Percentiles rank a stretch among this genome's conserved stretches.
These are phyloP conservation scores for Myotis myotis DNA, from an alignment of 2,797 vertebrate genomes.

Conservation along the genomic window DNA sequence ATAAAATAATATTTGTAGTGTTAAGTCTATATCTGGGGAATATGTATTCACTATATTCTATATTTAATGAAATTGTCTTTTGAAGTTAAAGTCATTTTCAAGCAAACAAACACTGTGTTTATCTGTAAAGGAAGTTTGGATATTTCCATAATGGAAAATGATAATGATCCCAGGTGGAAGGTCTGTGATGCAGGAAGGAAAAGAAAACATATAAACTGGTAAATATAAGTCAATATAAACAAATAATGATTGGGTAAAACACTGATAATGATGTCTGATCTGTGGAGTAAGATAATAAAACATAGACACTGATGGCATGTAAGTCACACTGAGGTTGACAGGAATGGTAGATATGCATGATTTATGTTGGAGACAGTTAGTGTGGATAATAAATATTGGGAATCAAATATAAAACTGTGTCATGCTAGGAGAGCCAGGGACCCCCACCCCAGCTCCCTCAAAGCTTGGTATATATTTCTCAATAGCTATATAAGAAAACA, in stretches of 20 bases:
- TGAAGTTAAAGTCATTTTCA: constrained; percentile 13
- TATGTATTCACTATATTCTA: neutral
- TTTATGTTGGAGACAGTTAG: neutral
- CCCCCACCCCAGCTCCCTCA: neutral
- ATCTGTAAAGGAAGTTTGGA: neutral
- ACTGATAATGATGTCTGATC: neutral
- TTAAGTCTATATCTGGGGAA: neutral
- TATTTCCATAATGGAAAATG: constrained; percentile 1
- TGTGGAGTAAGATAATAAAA: neutral
- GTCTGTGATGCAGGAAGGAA: neutral
- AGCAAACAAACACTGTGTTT: neutral
- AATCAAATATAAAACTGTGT: neutral
- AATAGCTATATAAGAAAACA: neutral
- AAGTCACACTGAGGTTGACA: neutral
- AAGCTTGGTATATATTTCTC: neutral
- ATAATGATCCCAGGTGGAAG: neutral
- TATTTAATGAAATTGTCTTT: neutral
- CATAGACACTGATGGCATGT: neutral
- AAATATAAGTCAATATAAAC: neutral
- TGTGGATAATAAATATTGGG: neutral
- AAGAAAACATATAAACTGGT: neutral
- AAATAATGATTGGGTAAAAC: neutral
- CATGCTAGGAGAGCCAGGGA: neutral
- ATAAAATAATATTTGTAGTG: neutral
- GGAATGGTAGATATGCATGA: neutral